Conservation (phyloP, 2,888 invertebrate genomes). For the Reticulitermes lucifugus region DNA sequence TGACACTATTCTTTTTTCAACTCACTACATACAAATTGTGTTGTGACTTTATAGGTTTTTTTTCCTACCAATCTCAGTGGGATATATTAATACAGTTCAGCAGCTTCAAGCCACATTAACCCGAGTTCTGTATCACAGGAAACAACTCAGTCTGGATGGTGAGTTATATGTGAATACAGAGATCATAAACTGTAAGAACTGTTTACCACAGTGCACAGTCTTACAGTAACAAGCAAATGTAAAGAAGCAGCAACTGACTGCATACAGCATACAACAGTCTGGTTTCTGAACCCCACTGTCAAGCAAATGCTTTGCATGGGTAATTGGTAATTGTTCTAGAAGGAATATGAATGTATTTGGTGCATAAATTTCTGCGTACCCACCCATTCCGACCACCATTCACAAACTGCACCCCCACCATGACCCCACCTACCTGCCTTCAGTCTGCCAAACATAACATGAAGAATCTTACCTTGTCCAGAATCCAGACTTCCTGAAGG, state of each 20-base stretch:
- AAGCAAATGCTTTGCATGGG: too few species aligned
- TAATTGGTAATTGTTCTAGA: too few species aligned
- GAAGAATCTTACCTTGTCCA: conserved; percentile 58
- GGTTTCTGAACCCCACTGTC: too few species aligned
- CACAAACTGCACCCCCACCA: conserved; percentile 42
- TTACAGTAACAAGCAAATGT: too few species aligned
- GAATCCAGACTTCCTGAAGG: conserved; percentile 56
- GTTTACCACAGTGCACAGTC: too few species aligned
- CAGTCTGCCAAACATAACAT: conserved; percentile 15
- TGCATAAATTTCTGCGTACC: neutral
- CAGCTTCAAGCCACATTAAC: neutral
- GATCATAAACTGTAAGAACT: too few species aligned
- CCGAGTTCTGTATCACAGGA: neutral
- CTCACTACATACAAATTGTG: neutral
- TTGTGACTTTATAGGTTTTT: neutral
- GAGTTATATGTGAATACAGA: too few species aligned
- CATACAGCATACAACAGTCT: too few species aligned
- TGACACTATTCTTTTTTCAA: neutral
- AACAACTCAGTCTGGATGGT: neutral
- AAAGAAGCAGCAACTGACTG: too few species aligned
- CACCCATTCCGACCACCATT: conserved; percentile 22
- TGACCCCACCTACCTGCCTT: conserved; percentile 38
- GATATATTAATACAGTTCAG: neutral
- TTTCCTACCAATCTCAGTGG: neutral
- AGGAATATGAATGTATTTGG: too few species aligned